Evolutionary conservation across 64 coral and sea anemone genomes (phyloP).

Genomic region (Hydrozoanthus tunicans): DNA sequence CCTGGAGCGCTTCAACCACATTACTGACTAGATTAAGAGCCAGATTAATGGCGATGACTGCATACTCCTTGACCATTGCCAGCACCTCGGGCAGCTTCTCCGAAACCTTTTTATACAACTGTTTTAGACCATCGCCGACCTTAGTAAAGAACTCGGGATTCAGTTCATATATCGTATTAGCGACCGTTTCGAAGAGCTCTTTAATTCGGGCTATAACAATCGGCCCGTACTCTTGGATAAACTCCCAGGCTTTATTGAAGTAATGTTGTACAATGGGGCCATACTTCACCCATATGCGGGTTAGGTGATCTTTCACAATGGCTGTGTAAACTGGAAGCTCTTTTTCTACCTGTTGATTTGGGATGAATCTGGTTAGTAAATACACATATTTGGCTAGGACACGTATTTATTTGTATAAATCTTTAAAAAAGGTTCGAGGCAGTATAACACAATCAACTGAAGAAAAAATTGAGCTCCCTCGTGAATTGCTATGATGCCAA

Average conservation of each 20-base stretch:
- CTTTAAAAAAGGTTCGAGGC: too few species aligned
- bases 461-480: too few species aligned
- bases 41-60: constrained; percentile 81
- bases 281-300: constrained; percentile 65
- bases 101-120: constrained; percentile 67
- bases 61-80: constrained; percentile 92
- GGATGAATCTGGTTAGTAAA: neutral
- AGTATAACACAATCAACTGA: too few species aligned
- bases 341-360: constrained; percentile 72
- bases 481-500: too few species aligned
- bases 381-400: neutral
- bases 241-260: constrained; percentile 68
- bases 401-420: too few species aligned
- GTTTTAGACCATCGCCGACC: constrained; percentile 62
- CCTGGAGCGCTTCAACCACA: constrained; percentile 69
- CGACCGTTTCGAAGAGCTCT: constrained; percentile 56
- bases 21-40: constrained; percentile 71
- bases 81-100: constrained; percentile 86
- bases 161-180: constrained; percentile 77
- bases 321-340: constrained; percentile 72
- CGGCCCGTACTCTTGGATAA: constrained; percentile 80
- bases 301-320: constrained; percentile 62
- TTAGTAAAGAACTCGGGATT: constrained; percentile 89
- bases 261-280: constrained; percentile 79
- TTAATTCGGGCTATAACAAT: constrained; percentile 60